phyloP scores from a whole-genome alignment of 2,797 vertebrate genomes.

The Tokudaia tokunoshimensis region DNA sequence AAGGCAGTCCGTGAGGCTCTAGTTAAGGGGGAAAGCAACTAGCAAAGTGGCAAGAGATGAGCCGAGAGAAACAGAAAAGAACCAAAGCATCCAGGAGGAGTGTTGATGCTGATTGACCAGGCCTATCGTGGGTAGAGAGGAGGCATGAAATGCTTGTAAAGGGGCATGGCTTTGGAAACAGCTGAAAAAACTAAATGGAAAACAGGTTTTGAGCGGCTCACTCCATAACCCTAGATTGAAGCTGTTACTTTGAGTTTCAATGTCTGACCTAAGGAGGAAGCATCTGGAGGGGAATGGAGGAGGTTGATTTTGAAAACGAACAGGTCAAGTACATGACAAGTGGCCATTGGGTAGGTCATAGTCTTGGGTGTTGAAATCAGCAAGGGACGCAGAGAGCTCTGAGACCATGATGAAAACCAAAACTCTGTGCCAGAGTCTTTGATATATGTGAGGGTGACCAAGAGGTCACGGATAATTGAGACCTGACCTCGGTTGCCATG shows the following conservation, averaged over 20 bases:
- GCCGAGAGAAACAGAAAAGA: neutral
- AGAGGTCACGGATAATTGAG: slow-evolving; percentile 60
- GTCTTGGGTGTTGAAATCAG: slow-evolving; percentile 27
- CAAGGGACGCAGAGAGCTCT: neutral
- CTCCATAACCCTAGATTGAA: neutral
- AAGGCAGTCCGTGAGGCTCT: neutral
- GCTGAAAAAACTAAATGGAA: neutral
- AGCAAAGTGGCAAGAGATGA: neutral
- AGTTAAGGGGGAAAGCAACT: neutral
- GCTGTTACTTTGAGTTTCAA: neutral
- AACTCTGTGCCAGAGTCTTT: slow-evolving; percentile 52
- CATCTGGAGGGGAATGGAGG: too few species aligned
- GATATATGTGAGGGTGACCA: slow-evolving; percentile 50
- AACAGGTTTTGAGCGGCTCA: neutral
- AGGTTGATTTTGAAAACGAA: neutral
- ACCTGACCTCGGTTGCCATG: slow-evolving; percentile 23
- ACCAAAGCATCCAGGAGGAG: neutral
- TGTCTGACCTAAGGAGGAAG: neutral
- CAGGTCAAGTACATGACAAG: neutral
- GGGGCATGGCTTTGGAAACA: neutral
- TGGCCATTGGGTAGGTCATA: neutral
- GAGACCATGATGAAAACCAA: slow-evolving; percentile 2
- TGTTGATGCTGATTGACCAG: neutral
- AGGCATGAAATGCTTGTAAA: neutral
- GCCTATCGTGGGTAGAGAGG: neutral